phyloP scores from a whole-genome alignment of 1,140 invertebrate species.

The Plutomurus gul region DNA sequence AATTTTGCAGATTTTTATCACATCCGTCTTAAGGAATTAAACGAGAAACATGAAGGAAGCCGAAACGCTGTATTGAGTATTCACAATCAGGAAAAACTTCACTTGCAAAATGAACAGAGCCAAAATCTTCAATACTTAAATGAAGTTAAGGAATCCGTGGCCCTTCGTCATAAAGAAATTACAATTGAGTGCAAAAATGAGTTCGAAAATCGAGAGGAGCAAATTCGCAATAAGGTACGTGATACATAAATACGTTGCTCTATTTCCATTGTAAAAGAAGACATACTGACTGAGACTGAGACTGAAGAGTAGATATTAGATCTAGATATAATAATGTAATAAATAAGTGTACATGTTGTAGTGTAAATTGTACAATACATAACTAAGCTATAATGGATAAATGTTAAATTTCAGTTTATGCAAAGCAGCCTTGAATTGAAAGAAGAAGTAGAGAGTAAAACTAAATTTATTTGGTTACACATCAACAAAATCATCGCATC shows the following conservation, averaged over 20 bases:
- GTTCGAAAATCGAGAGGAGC: conserved; percentile 34
- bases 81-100: conserved; percentile 29
- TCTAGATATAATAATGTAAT: too few relatives aligned
- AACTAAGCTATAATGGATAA: too few relatives aligned
- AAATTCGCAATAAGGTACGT: conserved; percentile 45
- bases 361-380: too few relatives aligned
- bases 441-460: neutral
- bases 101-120: conserved; percentile 42
- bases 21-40: conserved; percentile 39
- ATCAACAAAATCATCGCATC: neutral
- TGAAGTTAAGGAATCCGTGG: neutral
- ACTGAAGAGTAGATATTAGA: too few relatives aligned
- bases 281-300: too few relatives aligned
- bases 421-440: neutral
- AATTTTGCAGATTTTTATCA: conserved; percentile 47
- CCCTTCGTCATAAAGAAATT: conserved; percentile 16
- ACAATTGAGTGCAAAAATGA: conserved; percentile 32
- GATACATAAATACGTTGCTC: neutral
- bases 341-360: too few relatives aligned
- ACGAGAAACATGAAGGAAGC: neutral
- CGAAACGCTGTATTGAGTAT: neutral
- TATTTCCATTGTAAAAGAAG: too few relatives aligned
- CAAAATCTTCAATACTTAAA: conserved; percentile 39
- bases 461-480: neutral
- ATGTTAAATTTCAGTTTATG: neutral